phyloP scores from a whole-genome alignment of 2,888 invertebrate genomes.

The Pristionchus japonicus region DNA sequence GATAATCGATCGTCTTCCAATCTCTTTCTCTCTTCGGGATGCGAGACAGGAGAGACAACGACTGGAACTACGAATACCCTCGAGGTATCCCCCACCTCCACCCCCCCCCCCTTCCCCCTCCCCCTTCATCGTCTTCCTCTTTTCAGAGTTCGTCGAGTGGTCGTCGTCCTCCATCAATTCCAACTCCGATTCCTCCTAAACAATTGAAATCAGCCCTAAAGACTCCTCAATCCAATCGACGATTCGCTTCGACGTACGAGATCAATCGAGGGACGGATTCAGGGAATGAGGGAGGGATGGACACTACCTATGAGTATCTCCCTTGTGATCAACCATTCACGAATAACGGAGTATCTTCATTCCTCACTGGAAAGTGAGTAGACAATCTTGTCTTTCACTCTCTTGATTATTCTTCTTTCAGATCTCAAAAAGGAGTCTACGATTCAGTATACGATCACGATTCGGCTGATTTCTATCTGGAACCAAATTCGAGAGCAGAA shows the following conservation, averaged over 20 bases:
- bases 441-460: slow-evolving; percentile 61
- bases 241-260: slow-evolving; percentile 33
- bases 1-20: slow-evolving; percentile 40
- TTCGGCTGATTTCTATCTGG: slow-evolving; percentile 58
- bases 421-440: slow-evolving; percentile 48
- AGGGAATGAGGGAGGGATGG: not conserved
- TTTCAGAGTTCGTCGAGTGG: slow-evolving; percentile 26
- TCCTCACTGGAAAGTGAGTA: slow-evolving; percentile 45
- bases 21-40: slow-evolving; percentile 21
- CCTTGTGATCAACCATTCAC: slow-evolving; percentile 50
- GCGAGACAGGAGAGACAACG: not conserved
- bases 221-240: slow-evolving; percentile 49
- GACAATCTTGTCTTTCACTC: not conserved
- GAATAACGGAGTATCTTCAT: slow-evolving; percentile 57
- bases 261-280: not conserved
- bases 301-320: slow-evolving; percentile 58
- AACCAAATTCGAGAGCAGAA: slow-evolving; percentile 53
- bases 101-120: too few species aligned
- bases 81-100: not conserved
- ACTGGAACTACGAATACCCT: slow-evolving; percentile 44
- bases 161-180: slow-evolving; percentile 24
- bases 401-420: not conserved
- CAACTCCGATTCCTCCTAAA: slow-evolving; percentile 45
- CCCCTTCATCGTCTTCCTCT: too few species aligned
- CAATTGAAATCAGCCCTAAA: slow-evolving; percentile 61